Percentiles rank a stretch among this genome's conserved stretches.
Conservation (phyloP, 2,113 vertebrate species). For the Archilochus colubris region DNA sequence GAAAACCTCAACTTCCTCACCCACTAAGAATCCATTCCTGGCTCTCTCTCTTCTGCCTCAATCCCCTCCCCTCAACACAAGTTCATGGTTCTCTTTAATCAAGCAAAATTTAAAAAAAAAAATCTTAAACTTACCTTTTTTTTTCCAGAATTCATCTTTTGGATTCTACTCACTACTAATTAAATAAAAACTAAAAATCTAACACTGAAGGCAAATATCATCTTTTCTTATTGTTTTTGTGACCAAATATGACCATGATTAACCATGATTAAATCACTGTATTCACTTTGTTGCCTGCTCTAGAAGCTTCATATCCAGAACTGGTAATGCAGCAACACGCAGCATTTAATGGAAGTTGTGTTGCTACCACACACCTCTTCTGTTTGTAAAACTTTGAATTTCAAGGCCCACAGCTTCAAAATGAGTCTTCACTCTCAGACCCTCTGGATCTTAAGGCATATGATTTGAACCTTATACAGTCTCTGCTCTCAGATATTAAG, state of each 20-base stretch:
- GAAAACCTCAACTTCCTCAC: background rate
- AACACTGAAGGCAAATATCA: background rate
- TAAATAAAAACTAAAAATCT: background rate
- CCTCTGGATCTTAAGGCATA: background rate
- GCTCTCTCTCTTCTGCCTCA: background rate
- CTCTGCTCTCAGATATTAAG: background rate
- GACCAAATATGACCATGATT: background rate
- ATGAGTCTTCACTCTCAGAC: background rate
- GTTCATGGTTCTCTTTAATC: background rate
- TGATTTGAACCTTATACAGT: background rate
- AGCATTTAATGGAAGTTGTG: background rate
- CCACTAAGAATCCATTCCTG: background rate
- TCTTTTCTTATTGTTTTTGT: background rate
- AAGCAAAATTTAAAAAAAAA: background rate
- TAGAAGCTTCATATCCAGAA: background rate
- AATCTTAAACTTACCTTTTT: background rate
- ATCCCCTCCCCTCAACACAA: background rate
- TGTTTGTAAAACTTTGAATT: background rate
- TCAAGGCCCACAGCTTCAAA: background rate
- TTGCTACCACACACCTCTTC: background rate
- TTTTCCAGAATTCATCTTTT: background rate
- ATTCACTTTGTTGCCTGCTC: background rate
- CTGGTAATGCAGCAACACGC: background rate
- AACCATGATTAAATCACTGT: background rate
- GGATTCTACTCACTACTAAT: background rate